A percentile compares a stretch with the other conserved stretches of the same genome.
These are phyloP conservation scores for Dissostichus mawsoni DNA, from an alignment of 2,113 vertebrate genomes.

Conservation along the genomic window DNA sequence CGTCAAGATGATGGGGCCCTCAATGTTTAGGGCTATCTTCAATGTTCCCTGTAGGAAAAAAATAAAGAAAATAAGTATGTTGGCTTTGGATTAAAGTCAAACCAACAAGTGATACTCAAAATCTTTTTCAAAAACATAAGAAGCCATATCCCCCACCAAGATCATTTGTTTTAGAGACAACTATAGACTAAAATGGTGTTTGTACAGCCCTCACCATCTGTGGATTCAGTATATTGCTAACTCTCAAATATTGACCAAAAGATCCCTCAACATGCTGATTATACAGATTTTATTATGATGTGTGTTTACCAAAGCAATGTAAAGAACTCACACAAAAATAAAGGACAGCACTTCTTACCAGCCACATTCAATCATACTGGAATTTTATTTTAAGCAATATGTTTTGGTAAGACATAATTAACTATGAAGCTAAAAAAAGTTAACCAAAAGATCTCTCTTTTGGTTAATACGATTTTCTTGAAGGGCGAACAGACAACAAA, in stretches of 20 bases:
- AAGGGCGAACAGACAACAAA: too few relatives aligned
- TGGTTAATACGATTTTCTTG: too few relatives aligned
- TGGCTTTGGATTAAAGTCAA: background rate
- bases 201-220: background rate
- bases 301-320: background rate
- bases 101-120: background rate
- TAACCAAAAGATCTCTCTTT: too few relatives aligned
- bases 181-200: too few relatives aligned
- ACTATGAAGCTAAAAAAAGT: too few relatives aligned
- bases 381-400: background rate
- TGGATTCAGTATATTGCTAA: background rate
- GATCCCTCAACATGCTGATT: background rate
- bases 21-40: constrained; percentile 81
- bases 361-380: background rate
- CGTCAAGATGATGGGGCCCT: constrained; percentile 39
- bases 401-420: too few relatives aligned
- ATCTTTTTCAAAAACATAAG: too few relatives aligned
- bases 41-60: constrained; percentile 78
- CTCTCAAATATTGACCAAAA: background rate
- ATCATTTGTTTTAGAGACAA: background rate
- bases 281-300: background rate
- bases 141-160: background rate
- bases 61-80: background rate
- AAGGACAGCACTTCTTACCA: background rate
- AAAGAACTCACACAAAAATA: background rate